Evolutionary conservation across 1,140 invertebrate genomes (phyloP).

Genomic region (Choristoneura fumiferana): DNA sequence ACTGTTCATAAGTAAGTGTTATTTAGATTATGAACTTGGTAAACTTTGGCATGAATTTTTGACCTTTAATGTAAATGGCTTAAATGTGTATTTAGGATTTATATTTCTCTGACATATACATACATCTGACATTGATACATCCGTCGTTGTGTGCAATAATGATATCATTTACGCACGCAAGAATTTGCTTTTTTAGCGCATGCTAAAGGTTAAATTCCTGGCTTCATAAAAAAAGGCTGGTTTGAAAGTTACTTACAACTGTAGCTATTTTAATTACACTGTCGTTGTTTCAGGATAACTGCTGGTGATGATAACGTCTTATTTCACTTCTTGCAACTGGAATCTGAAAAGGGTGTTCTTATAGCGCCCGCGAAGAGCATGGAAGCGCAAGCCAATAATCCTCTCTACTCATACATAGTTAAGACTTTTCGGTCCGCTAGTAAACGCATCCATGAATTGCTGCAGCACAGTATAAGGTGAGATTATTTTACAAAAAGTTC

Average conservation of each 20-base stretch:
- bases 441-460: conserved; percentile 83
- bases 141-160: no score
- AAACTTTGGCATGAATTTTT: not conserved
- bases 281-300: conserved; percentile 76
- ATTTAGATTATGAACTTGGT: not conserved
- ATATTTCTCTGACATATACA: no score
- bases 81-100: no score
- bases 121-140: no score
- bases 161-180: no score
- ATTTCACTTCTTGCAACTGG: conserved; percentile 84
- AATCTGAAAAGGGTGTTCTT: conserved; percentile 82
- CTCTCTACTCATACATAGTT: conserved; percentile 80
- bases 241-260: no score
- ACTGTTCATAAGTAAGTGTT: conserved; percentile 45
- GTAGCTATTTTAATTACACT: not conserved
- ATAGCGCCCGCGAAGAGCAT: conserved; percentile 79
- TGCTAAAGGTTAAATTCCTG: no score
- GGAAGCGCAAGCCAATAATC: conserved; percentile 63
- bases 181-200: no score
- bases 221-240: no score
- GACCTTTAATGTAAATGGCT: not conserved
- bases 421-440: conserved; percentile 83
- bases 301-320: conserved; percentile 83
- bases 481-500: no score
- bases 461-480: conserved; percentile 85